Evolutionary conservation across 2,797 vertebrate genomes (phyloP), one percentile per base, ranked within the genome.

Genomic region (Chaenodraco wilsoni): DNA sequence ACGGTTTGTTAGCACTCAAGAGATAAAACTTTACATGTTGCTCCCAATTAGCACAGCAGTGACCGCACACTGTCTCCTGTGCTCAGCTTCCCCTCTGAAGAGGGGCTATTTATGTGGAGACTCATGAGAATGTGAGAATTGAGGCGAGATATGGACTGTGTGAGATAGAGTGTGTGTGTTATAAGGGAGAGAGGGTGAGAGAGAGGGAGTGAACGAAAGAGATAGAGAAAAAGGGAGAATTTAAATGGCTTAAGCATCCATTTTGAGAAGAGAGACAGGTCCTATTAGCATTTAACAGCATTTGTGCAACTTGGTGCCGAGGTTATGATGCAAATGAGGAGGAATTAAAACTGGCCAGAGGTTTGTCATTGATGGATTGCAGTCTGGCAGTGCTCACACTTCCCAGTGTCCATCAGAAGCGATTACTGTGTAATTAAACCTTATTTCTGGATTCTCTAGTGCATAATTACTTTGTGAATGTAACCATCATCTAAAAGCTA

Each of bases 371-470:
- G 98, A 99, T 99, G 98, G 98, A 99, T 99, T 98, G 98, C 97
- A 97, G 96, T 97, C 97, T 98, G 97, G 96, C 96, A 95, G 95
- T 96, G 96, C 96, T 96, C 96, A 96, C 97, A 98, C 97, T 98
- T 98, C 96, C 96, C 95, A 94, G 96, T 98, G 98, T 99, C 98
- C 98, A 99, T 99, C 98, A 99, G 96, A 97, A 95, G 97, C 96
- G 98, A 99, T 99, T 99, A 99, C 98, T 99, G 97, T 98, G 97
- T 99, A 99, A 99, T 99, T 99, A 99, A 99, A 99, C 98, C 98
- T 99, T 99, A 99, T 99, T 99, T 98, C 98, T 98, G 96, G 95
- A 98, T 96, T 98, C 98, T 98, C 96, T 94, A 96, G 95, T 96
- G 97, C 97, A 98, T 99, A 99, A 99, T 99, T 99, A 99, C 98